phyloP scores from a whole-genome alignment of 2,888 invertebrate genomes.

The Conomelus anceps region DNA sequence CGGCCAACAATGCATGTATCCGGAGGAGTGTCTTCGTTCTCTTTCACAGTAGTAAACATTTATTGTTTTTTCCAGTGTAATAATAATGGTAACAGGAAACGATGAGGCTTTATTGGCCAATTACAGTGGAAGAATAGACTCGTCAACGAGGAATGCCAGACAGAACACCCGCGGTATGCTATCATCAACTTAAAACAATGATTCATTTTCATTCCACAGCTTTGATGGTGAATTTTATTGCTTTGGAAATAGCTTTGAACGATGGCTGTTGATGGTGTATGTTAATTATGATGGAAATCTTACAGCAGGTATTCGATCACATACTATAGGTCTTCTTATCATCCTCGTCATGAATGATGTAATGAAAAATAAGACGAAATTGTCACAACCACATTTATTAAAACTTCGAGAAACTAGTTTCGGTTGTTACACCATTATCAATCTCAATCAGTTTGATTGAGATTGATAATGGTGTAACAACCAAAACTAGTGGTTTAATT shows the following conservation, averaged over 20 bases:
- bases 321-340: too few relatives aligned
- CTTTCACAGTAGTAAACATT: not conserved
- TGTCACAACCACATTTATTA: too few relatives aligned
- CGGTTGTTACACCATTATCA: too few relatives aligned
- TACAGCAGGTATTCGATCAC: too few relatives aligned
- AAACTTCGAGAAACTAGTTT: too few relatives aligned
- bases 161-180: not conserved
- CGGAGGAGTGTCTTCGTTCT: not conserved
- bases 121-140: not conserved
- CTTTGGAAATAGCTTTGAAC: not conserved
- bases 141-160: not conserved
- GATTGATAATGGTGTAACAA: too few relatives aligned
- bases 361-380: too few relatives aligned
- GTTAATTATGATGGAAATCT: not conserved
- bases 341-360: too few relatives aligned
- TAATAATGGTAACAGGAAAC: not conserved
- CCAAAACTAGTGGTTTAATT: too few relatives aligned
- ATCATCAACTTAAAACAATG: not conserved
- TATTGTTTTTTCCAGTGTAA: not conserved
- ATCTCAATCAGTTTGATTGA: too few relatives aligned
- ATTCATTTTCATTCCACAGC: not conserved
- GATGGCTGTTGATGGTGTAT: not conserved
- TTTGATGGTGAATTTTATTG: not conserved
- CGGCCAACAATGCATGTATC: not conserved
- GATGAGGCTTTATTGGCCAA: not conserved